Conservation (phyloP, 2,888 invertebrate genomes). For the Leptinotarsa juncta region DNA sequence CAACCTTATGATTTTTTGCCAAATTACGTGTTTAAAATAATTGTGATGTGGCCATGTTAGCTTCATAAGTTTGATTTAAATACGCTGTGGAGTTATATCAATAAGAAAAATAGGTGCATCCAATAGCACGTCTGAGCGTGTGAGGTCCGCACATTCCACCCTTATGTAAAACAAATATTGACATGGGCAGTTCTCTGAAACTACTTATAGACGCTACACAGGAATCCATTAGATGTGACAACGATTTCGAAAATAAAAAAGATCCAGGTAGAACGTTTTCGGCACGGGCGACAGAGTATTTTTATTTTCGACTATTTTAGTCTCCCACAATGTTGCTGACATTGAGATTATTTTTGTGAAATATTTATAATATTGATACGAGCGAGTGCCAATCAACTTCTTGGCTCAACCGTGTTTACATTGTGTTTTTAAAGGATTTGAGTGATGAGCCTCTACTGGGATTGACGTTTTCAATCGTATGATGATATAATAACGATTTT, state of each 20-base stretch:
- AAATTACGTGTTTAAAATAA: no score
- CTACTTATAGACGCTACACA: not conserved
- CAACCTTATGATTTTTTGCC: no score
- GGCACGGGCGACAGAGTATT: conserved; percentile 20
- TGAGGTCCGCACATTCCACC: not conserved
- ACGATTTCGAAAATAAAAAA: not conserved
- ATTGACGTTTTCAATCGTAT: not conserved
- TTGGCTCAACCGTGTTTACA: not conserved
- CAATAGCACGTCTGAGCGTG: not conserved
- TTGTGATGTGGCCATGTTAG: no score
- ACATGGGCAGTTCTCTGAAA: not conserved
- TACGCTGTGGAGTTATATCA: no score
- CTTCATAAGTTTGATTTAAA: no score
- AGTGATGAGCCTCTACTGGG: not conserved
- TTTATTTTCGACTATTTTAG: conserved; percentile 25
- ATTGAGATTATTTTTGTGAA: conserved; percentile 24
- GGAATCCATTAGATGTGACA: not conserved
- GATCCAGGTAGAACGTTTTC: not conserved
- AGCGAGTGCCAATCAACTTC: conserved; percentile 1
- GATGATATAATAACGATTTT: no score
- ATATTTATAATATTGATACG: conserved; percentile 10
- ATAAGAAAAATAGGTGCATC: not conserved
- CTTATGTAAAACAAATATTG: conserved; percentile 4
- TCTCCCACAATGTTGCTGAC: conserved; percentile 13
- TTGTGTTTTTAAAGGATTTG: not conserved